These are phyloP conservation scores for Leucophora obtusa DNA, from an alignment of 2,888 invertebrate genomes.

Conservation along the genomic window DNA sequence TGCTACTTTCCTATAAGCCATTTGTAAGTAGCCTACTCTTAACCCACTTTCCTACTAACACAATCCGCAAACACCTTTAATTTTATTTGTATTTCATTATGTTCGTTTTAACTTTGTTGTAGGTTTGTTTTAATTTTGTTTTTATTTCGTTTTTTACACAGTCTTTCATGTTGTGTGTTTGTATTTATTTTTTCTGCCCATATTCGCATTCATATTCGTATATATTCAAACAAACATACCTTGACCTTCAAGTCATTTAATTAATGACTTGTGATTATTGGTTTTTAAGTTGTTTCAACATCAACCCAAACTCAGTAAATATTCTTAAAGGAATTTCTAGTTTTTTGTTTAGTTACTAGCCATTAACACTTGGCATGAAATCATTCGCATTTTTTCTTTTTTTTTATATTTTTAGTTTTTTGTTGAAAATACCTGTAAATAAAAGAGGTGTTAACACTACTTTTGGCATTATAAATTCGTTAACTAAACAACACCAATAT, in stretches of 20 bases:
- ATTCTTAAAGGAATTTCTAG: constrained; percentile 4
- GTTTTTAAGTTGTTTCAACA: constrained; percentile 48
- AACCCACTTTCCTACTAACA: constrained; percentile 25
- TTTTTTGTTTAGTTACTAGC: background rate
- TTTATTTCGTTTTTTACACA: constrained; percentile 6
- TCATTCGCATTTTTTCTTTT: background rate
- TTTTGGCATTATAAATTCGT: background rate
- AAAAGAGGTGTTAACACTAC: background rate
- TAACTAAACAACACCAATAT: background rate
- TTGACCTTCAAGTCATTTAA: constrained; percentile 58
- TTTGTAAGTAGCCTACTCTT: constrained; percentile 25
- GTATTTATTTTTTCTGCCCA: background rate
- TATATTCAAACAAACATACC: constrained; percentile 2
- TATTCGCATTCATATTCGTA: background rate
- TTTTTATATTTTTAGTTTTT: background rate
- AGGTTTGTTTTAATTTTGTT: background rate
- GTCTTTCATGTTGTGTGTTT: constrained; percentile 16
- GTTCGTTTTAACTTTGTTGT: constrained; percentile 5
- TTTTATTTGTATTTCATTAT: background rate
- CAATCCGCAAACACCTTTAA: background rate
- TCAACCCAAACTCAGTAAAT: constrained; percentile 9
- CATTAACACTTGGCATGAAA: background rate
- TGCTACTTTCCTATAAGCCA: constrained; percentile 12
- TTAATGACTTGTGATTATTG: constrained; percentile 61
- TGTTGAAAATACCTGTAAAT: background rate